Evolutionary conservation across 2,113 vertebrate species (phyloP).

Genomic region (Trachemys scripta): DNA sequence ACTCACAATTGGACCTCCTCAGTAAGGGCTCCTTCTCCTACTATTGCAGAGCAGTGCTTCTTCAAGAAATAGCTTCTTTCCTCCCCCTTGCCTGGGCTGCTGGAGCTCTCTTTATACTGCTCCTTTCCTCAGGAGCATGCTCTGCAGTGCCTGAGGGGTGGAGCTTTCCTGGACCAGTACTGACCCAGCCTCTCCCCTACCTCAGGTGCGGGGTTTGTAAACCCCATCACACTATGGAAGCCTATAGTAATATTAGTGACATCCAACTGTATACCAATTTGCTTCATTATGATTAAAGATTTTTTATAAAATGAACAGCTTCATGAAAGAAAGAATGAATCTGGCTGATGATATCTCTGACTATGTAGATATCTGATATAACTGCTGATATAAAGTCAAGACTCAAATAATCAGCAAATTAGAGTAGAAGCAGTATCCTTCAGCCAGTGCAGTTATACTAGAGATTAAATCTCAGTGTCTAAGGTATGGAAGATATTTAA

Average conservation of each 20-base stretch:
- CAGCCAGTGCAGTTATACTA: not conserved
- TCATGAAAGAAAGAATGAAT: not conserved
- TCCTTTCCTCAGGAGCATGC: too few relatives aligned
- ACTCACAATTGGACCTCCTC: not conserved
- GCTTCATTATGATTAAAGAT: too few relatives aligned
- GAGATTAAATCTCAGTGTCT: not conserved
- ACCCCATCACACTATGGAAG: too few relatives aligned
- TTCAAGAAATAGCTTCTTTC: not conserved
- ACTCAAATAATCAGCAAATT: not conserved
- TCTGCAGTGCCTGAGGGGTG: too few relatives aligned
- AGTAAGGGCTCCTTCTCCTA: not conserved
- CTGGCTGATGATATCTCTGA: too few relatives aligned
- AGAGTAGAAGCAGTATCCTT: not conserved
- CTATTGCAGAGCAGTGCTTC: not conserved
- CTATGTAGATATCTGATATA: not conserved
- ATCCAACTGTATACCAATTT: too few relatives aligned
- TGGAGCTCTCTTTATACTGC: too few relatives aligned
- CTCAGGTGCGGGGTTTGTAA: too few relatives aligned
- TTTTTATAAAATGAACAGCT: not conserved
- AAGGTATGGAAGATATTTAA: not conserved
- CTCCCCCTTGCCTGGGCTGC: too few relatives aligned
- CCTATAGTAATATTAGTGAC: too few relatives aligned
- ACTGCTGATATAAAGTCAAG: not conserved
- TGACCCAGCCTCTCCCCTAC: too few relatives aligned
- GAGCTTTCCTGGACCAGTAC: too few relatives aligned